Evolutionary conservation across 2,113 vertebrate species (phyloP), one percentile per base, ranked within the genome.

Genomic region (Trinectes maculatus): DNA sequence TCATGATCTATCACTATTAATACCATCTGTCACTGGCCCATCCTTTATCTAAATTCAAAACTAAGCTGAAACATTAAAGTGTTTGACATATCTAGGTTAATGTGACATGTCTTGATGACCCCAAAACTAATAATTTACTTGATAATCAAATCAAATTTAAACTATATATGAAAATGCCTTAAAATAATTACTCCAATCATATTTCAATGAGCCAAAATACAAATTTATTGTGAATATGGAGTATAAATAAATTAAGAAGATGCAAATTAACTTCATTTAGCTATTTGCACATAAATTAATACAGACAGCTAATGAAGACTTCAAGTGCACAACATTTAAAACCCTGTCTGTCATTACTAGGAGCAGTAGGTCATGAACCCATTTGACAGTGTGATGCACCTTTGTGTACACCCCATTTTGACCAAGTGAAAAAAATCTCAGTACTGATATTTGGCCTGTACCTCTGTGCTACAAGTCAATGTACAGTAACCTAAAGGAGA

Each of bases 401-500:
- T 94, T 94, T 92, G 92, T 95, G 93, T 94, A 95, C 89, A 94
- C 92, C 91, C 92, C 93, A 93, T 92, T 91, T 87, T 85, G 91
- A 91, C 75, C 85, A 91, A 69, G 55, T 92, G 82, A 89, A 87
- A 83, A 22, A 22, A 47, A 37, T 1, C 33, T 67, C 85, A 89
- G 85, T 88, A 87, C 87, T 90, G 72, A 85, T 89, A 93, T 93
- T 91, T 95, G 95, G 96, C 96, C 97, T 99, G 96, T 98, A 99
- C 95, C 98, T 98, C 93, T 97, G 96, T 98, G 96, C 94, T 95
- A 93, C 90, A 94, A 94, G 88, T 95, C 94, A 96, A 93, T 93
- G 90, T 87, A 92, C 85, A 91, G 86, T 87, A 88, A 96, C 97
- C 97, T 99, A 96, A 94, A 96, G 95, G 94, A 95, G 95, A 97